phyloP scores from a whole-genome alignment of 2,113 vertebrate genomes.

The Lethenteron camtschaticum region DNA sequence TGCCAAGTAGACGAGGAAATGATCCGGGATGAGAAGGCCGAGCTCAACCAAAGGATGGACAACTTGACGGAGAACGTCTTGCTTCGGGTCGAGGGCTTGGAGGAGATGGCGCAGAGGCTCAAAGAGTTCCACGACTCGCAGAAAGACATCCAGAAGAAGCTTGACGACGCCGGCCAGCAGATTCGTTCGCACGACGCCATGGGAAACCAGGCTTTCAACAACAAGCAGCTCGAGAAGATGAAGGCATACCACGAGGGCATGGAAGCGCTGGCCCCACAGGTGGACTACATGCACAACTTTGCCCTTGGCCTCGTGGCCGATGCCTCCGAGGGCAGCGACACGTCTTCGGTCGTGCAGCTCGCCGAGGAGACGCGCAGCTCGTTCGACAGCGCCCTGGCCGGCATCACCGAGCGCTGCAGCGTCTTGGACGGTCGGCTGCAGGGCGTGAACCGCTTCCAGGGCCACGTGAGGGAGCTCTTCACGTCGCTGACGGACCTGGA shows the following conservation, averaged over 20 bases:
- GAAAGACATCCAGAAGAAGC: conserved; percentile 62
- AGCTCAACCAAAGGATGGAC: conserved; percentile 55
- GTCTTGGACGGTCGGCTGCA: conserved; percentile 65
- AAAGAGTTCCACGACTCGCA: conserved; percentile 79
- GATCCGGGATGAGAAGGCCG: conserved; percentile 64
- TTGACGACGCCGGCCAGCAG: conserved; percentile 72
- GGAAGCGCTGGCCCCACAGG: conserved; percentile 49
- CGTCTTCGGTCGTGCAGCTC: conserved; percentile 41
- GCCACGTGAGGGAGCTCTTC: conserved; percentile 64
- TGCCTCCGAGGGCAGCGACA: conserved; percentile 32
- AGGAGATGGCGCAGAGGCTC: conserved; percentile 66
- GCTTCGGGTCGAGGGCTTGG: conserved; percentile 39
- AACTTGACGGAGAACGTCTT: conserved; percentile 48
- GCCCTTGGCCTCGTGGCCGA: conserved; percentile 62
- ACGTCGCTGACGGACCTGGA: conserved; percentile 69
- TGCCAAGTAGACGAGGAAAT: conserved; percentile 59
- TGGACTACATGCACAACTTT: conserved; percentile 64
- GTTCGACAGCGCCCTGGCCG: conserved; percentile 21
- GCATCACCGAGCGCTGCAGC: conserved; percentile 35
- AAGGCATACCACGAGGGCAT: conserved; percentile 58
- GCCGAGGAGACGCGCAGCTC: conserved; percentile 42
- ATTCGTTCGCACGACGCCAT: conserved; percentile 80
- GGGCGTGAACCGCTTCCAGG: conserved; percentile 66
- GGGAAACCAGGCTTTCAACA: conserved; percentile 74
- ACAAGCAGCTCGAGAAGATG: conserved; percentile 76